Conservation (phyloP, 2,797 vertebrate species). For the Cuniculus paca region DNA sequence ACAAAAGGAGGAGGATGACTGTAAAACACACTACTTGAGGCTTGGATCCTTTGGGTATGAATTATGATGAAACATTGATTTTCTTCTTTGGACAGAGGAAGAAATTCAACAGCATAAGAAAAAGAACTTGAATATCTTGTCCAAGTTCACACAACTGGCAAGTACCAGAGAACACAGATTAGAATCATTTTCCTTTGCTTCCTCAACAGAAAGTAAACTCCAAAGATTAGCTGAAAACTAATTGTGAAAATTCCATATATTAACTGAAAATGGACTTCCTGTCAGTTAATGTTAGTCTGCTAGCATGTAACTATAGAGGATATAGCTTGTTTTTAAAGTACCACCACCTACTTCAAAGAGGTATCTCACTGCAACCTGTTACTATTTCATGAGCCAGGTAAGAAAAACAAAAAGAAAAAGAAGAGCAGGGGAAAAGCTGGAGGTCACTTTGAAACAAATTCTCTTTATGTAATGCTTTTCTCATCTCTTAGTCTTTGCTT, state of each 20-base stretch:
- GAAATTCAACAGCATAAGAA: neutral
- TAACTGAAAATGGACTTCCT: neutral
- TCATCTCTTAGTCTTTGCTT: neutral
- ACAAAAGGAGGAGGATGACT: neutral
- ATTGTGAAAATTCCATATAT: neutral
- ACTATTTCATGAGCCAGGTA: neutral
- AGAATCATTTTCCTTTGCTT: conserved; percentile 15
- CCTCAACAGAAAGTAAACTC: neutral
- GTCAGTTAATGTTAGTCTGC: neutral
- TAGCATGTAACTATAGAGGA: neutral
- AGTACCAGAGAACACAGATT: neutral
- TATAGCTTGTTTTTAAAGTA: neutral
- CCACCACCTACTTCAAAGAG: neutral
- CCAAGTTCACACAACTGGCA: neutral
- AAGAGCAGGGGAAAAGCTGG: neutral
- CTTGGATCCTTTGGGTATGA: neutral
- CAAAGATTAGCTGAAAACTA: neutral
- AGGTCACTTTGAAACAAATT: neutral
- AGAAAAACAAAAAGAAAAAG: neutral
- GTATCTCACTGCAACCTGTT: neutral
- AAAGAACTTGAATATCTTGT: neutral
- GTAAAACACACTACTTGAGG: neutral
- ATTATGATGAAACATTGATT: neutral
- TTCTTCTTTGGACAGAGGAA: neutral
- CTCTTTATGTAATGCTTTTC: neutral